Evolutionary conservation across 2,113 vertebrate genomes (phyloP).

Genomic region (Amazona guildingii): DNA sequence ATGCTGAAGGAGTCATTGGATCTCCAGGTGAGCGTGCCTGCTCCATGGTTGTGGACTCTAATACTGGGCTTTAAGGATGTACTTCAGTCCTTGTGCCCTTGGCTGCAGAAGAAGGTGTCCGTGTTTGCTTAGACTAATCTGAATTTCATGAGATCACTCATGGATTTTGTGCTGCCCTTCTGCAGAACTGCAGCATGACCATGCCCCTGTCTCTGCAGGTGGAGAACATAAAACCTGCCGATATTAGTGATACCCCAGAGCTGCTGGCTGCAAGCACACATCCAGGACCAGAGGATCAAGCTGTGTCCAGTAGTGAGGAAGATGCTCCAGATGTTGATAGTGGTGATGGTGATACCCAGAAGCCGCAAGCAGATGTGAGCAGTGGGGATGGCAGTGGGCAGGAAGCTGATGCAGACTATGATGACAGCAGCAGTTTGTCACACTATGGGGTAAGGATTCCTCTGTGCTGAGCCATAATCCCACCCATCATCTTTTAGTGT

Average conservation of each 20-base stretch:
- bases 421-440: not conserved
- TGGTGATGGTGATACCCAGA: not conserved
- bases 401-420: not conserved
- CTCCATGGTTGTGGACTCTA: fast-evolving
- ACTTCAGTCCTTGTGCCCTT: too few species aligned
- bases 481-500: not conserved
- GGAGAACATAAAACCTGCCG: fast-evolving
- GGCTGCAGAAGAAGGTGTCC: not conserved
- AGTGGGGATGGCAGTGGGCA: not conserved
- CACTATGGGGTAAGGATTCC: not conserved
- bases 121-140: fast-evolving
- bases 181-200: not conserved
- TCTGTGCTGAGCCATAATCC: not conserved
- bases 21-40: not conserved
- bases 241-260: not conserved
- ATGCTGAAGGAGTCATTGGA: slow-evolving; percentile 18
- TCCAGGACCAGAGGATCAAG: not conserved
- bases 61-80: not conserved
- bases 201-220: not conserved
- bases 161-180: not conserved
- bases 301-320: not conserved
- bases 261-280: not conserved
- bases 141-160: fast-evolving
- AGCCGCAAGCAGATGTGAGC: not conserved
- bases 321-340: not conserved